Evolutionary conservation across 1,140 invertebrate genomes (phyloP).

Genomic region (Alviniconcha marisindica): DNA sequence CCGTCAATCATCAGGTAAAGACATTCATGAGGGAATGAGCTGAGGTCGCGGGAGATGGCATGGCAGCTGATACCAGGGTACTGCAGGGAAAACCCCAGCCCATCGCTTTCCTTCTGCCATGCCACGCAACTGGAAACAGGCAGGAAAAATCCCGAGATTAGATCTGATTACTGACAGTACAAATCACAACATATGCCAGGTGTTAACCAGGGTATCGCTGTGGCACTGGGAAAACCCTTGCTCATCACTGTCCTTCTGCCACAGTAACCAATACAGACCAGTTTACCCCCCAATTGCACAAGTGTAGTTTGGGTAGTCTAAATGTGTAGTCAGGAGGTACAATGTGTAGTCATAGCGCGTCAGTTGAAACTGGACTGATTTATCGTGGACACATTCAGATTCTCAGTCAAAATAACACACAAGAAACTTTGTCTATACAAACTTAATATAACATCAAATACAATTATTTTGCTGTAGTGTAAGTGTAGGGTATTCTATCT

Average conservation of each 20-base stretch:
- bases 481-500: too few species aligned
- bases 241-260: too few species aligned
- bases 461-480: too few species aligned
- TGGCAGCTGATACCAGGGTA: slow-evolving; percentile 86
- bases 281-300: not conserved
- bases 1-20: slow-evolving; percentile 85
- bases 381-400: too few species aligned
- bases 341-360: too few species aligned
- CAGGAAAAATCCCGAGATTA: slow-evolving; percentile 3
- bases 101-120: slow-evolving; percentile 81
- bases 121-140: slow-evolving; percentile 79
- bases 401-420: too few species aligned
- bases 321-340: too few species aligned
- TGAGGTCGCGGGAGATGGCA: slow-evolving; percentile 84
- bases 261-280: not conserved
- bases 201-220: not conserved
- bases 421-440: too few species aligned
- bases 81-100: slow-evolving; percentile 83
- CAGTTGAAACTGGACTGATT: too few species aligned
- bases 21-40: slow-evolving; percentile 82
- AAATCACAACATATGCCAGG: not conserved
- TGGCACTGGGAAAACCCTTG: not conserved
- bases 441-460: too few species aligned
- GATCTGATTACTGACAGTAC: slow-evolving; percentile 14
- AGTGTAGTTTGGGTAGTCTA: not conserved